Evolutionary conservation across 2,888 invertebrate genomes (phyloP), one percentile per base, ranked within the genome.

Genomic region (Lycia hirtaria): DNA sequence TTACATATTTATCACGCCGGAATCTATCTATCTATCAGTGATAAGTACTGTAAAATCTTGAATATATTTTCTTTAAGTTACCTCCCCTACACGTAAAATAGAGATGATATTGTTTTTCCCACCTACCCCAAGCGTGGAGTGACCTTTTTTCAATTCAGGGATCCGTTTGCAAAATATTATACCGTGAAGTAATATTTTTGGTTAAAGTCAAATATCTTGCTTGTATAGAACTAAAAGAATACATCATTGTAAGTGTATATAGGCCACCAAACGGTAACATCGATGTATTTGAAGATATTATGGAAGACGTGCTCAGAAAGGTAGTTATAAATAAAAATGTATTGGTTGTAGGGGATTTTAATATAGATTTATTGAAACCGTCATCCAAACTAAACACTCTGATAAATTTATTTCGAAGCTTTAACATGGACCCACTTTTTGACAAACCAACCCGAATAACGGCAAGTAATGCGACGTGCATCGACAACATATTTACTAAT

Each of bases 221-320:
- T 1, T 40, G 40, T 15, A 5, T 40, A 6, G 40, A 40, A 40
- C 12, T 40, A 22, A 40, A 40, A 12, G 10, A 40, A 7, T 22
- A 22, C 9, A 40, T 22, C 6, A 22, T 40, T 12, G 40, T 40
- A 22, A 19, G 19, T 10, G 37, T n/a, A 5, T 40, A 40, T 14
- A 22, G 40, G 14, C 20, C 40, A 12, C 22, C 40, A 12, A 4
- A 7, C 4, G 22, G 40, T 6, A 7, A 40, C 2, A 4, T 40
- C 6, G 12, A 5, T 1, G 14, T 22, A 7, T 40, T 40, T 22
- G 40, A 14, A 40, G 22, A 40, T n/a, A 22, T 40, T 10, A 40
- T 40, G 22, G 40, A 40, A 22, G 40, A 40, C 10, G 40, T 40
- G 6, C 40, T 40, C 14, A 14, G 22, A 3, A 40, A 40, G 14